Conservation (phyloP, 92 coral and sea anemone species). For the Epizoanthus ramosus region DNA sequence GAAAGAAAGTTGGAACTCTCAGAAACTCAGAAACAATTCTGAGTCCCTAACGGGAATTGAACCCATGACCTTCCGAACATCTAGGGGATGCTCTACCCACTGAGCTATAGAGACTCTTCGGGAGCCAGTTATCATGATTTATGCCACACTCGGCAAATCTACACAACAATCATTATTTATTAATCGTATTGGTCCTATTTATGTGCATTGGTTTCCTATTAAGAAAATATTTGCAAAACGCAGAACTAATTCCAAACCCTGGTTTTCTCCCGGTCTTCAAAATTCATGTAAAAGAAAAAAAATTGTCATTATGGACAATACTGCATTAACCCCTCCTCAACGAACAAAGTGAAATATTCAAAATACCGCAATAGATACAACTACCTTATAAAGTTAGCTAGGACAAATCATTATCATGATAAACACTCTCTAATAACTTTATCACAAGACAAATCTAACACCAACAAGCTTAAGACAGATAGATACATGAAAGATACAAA, state of each 20-base stretch:
- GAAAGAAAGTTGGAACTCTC: too few species aligned
- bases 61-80: too few species aligned
- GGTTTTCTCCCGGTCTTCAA: constrained; percentile 18
- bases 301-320: neutral
- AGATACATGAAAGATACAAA: neutral
- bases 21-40: too few species aligned
- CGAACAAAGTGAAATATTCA: constrained; percentile 6
- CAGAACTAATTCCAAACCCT: constrained; percentile 6
- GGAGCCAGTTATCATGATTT: too few species aligned
- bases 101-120: too few species aligned
- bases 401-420: constrained; percentile 13
- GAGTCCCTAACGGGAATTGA: too few species aligned
- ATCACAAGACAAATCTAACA: constrained; percentile 14
- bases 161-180: too few species aligned
- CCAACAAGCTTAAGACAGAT: neutral
- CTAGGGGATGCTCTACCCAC: too few species aligned
- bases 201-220: neutral
- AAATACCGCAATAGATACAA: constrained; percentile 11
- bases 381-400: constrained; percentile 11
- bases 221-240: neutral
- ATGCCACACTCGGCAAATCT: too few species aligned
- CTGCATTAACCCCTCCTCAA: constrained; percentile 1
- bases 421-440: constrained; percentile 1
- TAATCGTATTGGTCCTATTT: neutral
- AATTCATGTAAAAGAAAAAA: constrained; percentile 3